Conservation (phyloP, 2,888 invertebrate species). For the Athetis lepigone region DNA sequence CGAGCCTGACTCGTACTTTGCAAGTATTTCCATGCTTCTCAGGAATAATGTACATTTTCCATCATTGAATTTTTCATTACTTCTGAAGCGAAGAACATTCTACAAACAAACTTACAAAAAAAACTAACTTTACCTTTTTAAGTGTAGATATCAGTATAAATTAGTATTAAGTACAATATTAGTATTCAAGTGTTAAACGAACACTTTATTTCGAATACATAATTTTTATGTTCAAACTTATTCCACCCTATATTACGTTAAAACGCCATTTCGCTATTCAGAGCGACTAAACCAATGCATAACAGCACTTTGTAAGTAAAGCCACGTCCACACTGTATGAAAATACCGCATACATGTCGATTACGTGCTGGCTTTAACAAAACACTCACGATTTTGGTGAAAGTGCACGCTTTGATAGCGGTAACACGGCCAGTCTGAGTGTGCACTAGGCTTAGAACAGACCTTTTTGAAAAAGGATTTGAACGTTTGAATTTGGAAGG, state of each 20-base stretch:
- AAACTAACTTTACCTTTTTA: too few relatives aligned
- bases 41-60: too few relatives aligned
- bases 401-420: constrained; percentile 56
- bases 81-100: too few relatives aligned
- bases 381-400: constrained; percentile 66
- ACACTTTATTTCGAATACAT: too few relatives aligned
- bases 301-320: constrained; percentile 49
- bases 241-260: constrained; percentile 33
- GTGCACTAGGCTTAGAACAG: constrained; percentile 46
- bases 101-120: too few relatives aligned
- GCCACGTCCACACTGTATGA: constrained; percentile 53
- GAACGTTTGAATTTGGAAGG: constrained; percentile 17
- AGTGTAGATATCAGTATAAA: too few relatives aligned
- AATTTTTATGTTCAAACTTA: neutral
- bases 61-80: too few relatives aligned
- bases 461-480: constrained; percentile 40
- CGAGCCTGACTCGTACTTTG: too few relatives aligned
- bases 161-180: too few relatives aligned
- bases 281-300: constrained; percentile 39
- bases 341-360: constrained; percentile 57
- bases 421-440: constrained; percentile 51
- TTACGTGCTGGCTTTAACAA: constrained; percentile 61
- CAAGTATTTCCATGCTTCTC: too few relatives aligned
- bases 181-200: too few relatives aligned
- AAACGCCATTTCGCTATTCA: constrained; percentile 52